Conservation (phyloP, 2,888 invertebrate genomes). For the Lathronympha strigana region DNA sequence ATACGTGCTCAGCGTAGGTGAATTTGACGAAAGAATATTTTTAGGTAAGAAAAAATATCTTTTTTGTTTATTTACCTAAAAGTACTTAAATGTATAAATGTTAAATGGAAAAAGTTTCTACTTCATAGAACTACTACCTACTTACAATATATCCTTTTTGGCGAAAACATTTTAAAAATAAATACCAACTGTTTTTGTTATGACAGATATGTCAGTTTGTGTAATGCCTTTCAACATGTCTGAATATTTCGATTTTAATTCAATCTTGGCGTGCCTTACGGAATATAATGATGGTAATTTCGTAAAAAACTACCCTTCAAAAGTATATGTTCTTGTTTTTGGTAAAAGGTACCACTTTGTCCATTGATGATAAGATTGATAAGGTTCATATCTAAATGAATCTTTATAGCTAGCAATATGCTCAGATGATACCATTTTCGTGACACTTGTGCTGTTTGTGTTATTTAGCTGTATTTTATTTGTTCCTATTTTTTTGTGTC, state of each 20-base stretch:
- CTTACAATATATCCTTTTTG: not conserved
- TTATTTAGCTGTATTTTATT: no score
- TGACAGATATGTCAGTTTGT: not conserved
- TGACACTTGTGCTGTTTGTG: no score
- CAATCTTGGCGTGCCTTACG: constrained; percentile 58
- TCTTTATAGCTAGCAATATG: no score
- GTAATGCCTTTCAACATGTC: constrained; percentile 47
- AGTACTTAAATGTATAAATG: no score
- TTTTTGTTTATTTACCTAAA: not conserved
- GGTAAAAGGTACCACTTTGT: no score
- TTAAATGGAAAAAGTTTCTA: constrained; percentile 3
- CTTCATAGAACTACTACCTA: no score
- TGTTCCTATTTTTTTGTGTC: no score
- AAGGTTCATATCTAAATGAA: no score
- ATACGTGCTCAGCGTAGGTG: constrained; percentile 94
- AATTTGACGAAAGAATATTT: constrained; percentile 98
- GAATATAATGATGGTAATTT: constrained; percentile 53
- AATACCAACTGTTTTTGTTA: not conserved
- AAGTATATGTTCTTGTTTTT: no score
- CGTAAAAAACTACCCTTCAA: not conserved
- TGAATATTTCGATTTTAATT: constrained; percentile 55
- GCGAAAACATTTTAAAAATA: not conserved
- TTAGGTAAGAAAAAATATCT: constrained; percentile 84
- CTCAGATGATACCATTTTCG: no score
- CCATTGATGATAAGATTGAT: no score